phyloP scores from a whole-genome alignment of 2,797 vertebrate genomes.

The Lindbergichthys nudifrons region DNA sequence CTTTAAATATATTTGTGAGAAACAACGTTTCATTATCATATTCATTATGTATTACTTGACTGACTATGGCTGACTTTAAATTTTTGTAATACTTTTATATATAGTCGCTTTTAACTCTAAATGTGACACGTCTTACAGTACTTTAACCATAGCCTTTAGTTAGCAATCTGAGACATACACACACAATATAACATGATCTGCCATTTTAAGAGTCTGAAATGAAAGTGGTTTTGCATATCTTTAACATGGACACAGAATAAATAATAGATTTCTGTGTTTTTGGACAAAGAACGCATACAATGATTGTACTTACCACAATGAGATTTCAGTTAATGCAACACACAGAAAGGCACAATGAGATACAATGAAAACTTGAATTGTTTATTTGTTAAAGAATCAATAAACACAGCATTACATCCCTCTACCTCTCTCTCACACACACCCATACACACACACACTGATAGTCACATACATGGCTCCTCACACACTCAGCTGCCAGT shows the following conservation, averaged over 20 bases:
- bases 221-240: too few relatives aligned
- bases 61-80: too few relatives aligned
- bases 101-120: too few relatives aligned
- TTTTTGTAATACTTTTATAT: too few relatives aligned
- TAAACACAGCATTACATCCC: constrained; percentile 17
- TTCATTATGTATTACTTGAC: too few relatives aligned
- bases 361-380: constrained; percentile 40
- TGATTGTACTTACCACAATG: background rate
- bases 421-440: constrained; percentile 1
- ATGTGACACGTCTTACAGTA: background rate
- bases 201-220: too few relatives aligned
- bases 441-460: background rate
- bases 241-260: too few relatives aligned
- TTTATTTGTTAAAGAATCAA: constrained; percentile 27
- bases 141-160: background rate
- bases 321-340: constrained; percentile 3
- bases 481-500: constrained; percentile 8
- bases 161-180: too few relatives aligned
- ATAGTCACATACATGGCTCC: background rate
- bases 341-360: constrained; percentile 3
- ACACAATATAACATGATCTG: too few relatives aligned
- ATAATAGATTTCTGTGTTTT: too few relatives aligned
- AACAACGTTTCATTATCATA: too few relatives aligned
- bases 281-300: background rate
- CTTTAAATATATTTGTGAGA: too few relatives aligned